A percentile compares a stretch with the other conserved stretches of the same genome.
Evolutionary conservation across 1,140 invertebrate species (phyloP).

Genomic region (Notospermus geniculatus): DNA sequence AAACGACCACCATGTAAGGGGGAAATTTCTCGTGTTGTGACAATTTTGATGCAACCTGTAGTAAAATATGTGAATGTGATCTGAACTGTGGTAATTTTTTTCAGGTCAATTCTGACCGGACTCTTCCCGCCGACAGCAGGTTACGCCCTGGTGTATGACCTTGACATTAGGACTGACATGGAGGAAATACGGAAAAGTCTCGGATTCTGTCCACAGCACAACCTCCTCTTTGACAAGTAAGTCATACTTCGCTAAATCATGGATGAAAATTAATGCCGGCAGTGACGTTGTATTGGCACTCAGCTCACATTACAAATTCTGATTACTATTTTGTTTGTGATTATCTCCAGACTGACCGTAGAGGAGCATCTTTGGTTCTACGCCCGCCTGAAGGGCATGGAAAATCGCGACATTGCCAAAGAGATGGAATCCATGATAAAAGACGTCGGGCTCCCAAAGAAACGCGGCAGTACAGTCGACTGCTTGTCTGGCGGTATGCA

Average conservation of each 20-base stretch:
- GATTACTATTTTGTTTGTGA: neutral
- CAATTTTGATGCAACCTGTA: neutral
- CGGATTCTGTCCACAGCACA: conserved; percentile 69
- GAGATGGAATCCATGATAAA: conserved; percentile 56
- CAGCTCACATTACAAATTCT: no score
- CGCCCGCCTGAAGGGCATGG: conserved; percentile 56
- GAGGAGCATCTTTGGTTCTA: conserved; percentile 57
- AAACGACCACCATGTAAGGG: conserved; percentile 54
- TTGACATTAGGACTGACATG: conserved; percentile 64
- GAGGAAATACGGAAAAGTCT: conserved; percentile 60
- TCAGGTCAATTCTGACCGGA: conserved; percentile 66
- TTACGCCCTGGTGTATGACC: conserved; percentile 61
- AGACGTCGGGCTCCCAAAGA: conserved; percentile 64
- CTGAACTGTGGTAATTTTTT: conserved; percentile 10
- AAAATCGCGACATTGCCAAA: conserved; percentile 41
- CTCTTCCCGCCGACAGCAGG: conserved; percentile 63
- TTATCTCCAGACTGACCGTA: conserved; percentile 47
- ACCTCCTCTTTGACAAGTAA: conserved; percentile 64
- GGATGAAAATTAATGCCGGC: no score
- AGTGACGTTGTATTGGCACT: no score
- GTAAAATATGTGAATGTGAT: neutral
- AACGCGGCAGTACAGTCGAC: conserved; percentile 68
- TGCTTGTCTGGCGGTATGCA: conserved; percentile 66
- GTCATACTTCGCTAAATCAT: conserved; percentile 4
- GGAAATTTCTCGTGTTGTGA: conserved; percentile 16